Conservation (phyloP, 2,113 vertebrate genomes). For the Heterochromis multidens region DNA sequence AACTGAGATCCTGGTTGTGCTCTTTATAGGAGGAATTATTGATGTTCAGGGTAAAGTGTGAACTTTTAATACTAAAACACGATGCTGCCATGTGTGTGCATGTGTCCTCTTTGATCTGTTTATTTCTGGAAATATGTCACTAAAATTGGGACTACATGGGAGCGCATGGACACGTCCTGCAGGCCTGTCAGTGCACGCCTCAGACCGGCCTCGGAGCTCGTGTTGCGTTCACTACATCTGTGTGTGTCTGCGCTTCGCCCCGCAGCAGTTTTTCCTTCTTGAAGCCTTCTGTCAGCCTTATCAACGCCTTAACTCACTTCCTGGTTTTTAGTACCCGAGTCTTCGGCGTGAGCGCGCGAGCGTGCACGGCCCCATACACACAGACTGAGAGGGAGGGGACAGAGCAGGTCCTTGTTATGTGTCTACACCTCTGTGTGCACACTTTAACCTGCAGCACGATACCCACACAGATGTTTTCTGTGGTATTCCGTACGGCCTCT, state of each 20-base stretch:
- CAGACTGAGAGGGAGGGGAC: neutral
- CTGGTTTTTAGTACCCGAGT: slow-evolving; percentile 36
- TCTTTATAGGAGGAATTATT: too few species aligned
- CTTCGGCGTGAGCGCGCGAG: neutral
- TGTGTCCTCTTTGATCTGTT: neutral
- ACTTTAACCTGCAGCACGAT: neutral
- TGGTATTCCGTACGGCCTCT: neutral
- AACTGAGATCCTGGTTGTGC: neutral
- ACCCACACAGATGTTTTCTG: neutral
- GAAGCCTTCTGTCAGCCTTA: neutral
- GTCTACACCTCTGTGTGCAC: neutral
- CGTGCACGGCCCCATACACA: neutral
- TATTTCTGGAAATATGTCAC: neutral
- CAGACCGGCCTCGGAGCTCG: neutral
- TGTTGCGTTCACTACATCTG: neutral
- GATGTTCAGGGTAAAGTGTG: too few species aligned
- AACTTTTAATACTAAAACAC: too few species aligned
- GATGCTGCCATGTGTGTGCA: too few species aligned
- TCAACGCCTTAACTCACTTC: slow-evolving; percentile 47
- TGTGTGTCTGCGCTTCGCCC: neutral
- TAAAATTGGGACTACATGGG: too few species aligned
- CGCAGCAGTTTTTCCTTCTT: neutral
- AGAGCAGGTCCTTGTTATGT: neutral
- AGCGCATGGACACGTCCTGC: neutral
- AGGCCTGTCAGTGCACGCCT: neutral